Evolutionary conservation across 2,888 invertebrate species (phyloP).

Genomic region (Pseudanteris insignis): DNA sequence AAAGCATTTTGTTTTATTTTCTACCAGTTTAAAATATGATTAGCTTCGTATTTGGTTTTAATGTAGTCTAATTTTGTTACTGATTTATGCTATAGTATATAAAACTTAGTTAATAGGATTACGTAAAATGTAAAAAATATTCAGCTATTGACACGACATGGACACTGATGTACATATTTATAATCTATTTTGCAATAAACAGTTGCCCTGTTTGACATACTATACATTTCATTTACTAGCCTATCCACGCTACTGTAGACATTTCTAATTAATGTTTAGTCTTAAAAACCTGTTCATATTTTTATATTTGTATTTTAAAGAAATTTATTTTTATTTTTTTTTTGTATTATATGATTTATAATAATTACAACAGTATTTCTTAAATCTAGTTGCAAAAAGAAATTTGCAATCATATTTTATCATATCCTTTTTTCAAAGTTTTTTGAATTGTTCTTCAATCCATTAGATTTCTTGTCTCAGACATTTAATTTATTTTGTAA

Average conservation of each 20-base stretch:
- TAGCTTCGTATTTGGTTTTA: slow-evolving; percentile 24
- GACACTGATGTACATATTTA: slow-evolving; percentile 65
- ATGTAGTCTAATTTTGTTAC: slow-evolving; percentile 31
- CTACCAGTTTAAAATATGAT: slow-evolving; percentile 9
- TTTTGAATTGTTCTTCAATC: too few species aligned
- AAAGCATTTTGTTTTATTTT: slow-evolving; percentile 3
- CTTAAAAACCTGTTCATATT: too few species aligned
- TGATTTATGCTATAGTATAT: slow-evolving; percentile 25
- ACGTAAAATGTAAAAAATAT: slow-evolving; percentile 52
- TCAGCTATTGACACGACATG: slow-evolving; percentile 64
- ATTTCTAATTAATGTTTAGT: too few species aligned
- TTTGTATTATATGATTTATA: too few species aligned
- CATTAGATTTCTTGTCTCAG: too few species aligned
- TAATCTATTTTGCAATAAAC: slow-evolving; percentile 65
- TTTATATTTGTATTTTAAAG: too few species aligned
- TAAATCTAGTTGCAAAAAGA: too few species aligned
- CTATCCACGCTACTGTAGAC: slow-evolving; percentile 50
- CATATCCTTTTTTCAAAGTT: too few species aligned
- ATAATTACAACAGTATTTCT: too few species aligned
- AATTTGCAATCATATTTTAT: too few species aligned
- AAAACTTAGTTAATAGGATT: slow-evolving; percentile 3
- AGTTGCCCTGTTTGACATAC: slow-evolving; percentile 63
- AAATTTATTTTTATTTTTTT: too few species aligned
- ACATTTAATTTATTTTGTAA: too few species aligned
- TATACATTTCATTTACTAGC: slow-evolving; percentile 63